A percentile compares a stretch with the other conserved stretches of the same genome.
Conservation (phyloP, 1,140 invertebrate species). For the Sipha flava region DNA sequence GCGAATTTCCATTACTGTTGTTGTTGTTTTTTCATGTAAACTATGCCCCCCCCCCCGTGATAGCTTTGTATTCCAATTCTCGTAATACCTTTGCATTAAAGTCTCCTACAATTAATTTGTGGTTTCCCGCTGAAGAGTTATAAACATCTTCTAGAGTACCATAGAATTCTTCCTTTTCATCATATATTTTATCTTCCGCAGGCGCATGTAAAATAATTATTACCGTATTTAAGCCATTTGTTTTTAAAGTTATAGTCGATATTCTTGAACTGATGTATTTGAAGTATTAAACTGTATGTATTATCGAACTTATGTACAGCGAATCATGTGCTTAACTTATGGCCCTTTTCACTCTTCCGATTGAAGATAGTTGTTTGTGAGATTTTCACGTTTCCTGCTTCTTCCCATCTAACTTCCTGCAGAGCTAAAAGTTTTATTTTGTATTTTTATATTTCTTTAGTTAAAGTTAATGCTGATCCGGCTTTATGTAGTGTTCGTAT, state of each 20-base stretch:
- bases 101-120: background rate
- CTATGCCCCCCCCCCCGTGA: no score
- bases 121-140: background rate
- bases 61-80: no score
- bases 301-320: no score
- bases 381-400: background rate
- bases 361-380: background rate
- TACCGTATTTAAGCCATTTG: background rate
- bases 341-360: background rate
- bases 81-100: background rate
- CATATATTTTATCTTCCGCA: background rate
- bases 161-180: background rate
- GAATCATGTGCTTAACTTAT: background rate
- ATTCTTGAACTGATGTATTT: background rate
- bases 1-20: no score
- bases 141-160: background rate
- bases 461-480: no score
- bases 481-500: no score
- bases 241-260: background rate
- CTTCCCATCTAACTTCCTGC: background rate
- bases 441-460: background rate
- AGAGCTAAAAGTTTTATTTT: background rate
- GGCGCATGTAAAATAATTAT: background rate
- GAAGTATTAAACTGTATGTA: no score
- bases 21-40: no score